Base-by-base conservation (phyloP, 1,140 invertebrate genomes). In the Tetramorium simillimum region DNA sequence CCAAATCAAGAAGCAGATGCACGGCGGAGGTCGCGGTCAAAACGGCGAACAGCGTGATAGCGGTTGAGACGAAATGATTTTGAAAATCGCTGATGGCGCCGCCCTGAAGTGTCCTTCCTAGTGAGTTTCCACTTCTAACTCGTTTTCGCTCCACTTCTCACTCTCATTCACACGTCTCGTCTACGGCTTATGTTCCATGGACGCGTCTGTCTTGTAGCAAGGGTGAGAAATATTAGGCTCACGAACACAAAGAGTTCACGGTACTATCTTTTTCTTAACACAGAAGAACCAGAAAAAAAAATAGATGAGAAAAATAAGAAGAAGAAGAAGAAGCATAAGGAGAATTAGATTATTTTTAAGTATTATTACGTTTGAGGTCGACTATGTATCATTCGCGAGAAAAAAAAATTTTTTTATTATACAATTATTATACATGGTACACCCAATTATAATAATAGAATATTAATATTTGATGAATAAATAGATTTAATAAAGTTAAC, bases 51-150 rank as follows among this genome's bases (percentile, higher is more conserved):
- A 81, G 14, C 51, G 60, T 33, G 78, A 65, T 37, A 65, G 53
- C 24, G 16, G 28, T 2, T 77, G 77, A 77, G 58, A 86, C 84
- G 86, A 72, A 89, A 86, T 86, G 88, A 88, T 92, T 91, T 89
- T 91, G 92, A 95, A 95, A 94, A 95, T 92, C 85, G 94, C 94
- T 95, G 94, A 95, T 93, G 92, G 62, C 88, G 92, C 90, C 87
- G 88, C 87, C 60, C 92, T 94, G 85, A 90, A 94, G 93, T 70
- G 87, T 89, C 72, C 92, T 94, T 91, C 86, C 86, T 67, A 84
- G 88, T 85, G 86, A 88, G 84, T 91, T 92, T 92, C 90, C 90
- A 89, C 91, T 85, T 91, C 84, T 85, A 93, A 92, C 91, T 85
- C 82, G 85, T 87, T 89, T 70, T 91, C 87, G 6, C 51, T 16